Evolutionary conservation across 2,888 invertebrate genomes (phyloP).

Genomic region (Hylaea fasciaria): DNA sequence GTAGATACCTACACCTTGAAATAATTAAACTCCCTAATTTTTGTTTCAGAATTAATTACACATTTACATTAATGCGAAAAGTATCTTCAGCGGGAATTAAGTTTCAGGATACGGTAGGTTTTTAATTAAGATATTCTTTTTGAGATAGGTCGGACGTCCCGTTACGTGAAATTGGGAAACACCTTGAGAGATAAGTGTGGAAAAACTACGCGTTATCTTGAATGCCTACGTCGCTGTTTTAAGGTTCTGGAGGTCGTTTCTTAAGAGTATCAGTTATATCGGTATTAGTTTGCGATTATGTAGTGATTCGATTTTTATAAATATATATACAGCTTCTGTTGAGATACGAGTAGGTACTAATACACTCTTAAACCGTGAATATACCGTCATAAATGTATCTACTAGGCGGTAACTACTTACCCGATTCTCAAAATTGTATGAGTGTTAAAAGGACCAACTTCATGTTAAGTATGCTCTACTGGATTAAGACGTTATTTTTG

Average conservation of each 20-base stretch:
- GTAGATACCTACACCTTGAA: conserved; percentile 34
- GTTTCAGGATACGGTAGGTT: conserved; percentile 36
- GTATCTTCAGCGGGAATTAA: conserved; percentile 41
- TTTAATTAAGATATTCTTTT: conserved; percentile 46
- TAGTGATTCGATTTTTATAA: no score
- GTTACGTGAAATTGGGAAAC: conserved; percentile 30
- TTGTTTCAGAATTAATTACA: conserved; percentile 44
- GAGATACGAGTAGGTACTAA: no score
- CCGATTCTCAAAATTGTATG: no score
- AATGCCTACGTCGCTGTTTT: neutral
- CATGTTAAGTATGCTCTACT: no score
- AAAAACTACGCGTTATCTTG: conserved; percentile 3
- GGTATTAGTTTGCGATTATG: no score
- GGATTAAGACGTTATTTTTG: no score
- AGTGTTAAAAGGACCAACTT: no score
- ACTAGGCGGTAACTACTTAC: no score
- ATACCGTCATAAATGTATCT: no score
- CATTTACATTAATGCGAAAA: conserved; percentile 46
- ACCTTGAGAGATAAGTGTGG: conserved; percentile 21
- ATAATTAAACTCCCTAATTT: conserved; percentile 40
- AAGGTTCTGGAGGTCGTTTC: neutral
- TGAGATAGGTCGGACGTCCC: conserved; percentile 31
- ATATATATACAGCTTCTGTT: no score
- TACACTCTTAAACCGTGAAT: no score
- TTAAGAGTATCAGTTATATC: neutral